Conservation (phyloP, 2,888 invertebrate genomes). For the Eupithecia insigniata region DNA sequence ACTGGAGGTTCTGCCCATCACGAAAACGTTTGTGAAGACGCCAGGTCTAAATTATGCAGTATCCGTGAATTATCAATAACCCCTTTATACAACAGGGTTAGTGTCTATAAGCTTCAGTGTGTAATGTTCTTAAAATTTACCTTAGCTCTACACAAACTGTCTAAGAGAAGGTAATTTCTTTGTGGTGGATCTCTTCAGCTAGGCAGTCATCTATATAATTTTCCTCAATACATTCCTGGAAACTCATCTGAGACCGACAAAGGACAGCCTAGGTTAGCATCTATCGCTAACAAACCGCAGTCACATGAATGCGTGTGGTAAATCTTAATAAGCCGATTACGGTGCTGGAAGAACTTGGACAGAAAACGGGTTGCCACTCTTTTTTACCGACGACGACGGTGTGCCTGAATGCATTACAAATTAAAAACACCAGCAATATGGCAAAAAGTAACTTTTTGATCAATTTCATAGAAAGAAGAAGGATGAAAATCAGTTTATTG, state of each 20-base stretch:
- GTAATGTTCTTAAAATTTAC: background rate
- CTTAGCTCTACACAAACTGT: background rate
- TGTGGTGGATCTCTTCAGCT: background rate
- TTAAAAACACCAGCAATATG: background rate
- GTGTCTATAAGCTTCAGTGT: background rate
- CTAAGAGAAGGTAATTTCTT: background rate
- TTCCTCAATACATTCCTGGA: constrained; percentile 43
- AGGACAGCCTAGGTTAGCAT: constrained; percentile 49
- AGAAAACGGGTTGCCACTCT: constrained; percentile 14
- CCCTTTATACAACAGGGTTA: too few species aligned
- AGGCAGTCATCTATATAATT: constrained; percentile 12
- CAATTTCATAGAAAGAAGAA: too few species aligned
- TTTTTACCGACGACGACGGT: background rate
- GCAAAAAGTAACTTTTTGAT: background rate
- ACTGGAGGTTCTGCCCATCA: too few species aligned
- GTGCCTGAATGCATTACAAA: background rate
- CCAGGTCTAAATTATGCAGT: too few species aligned
- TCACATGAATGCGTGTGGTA: constrained; percentile 69
- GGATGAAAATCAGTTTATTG: too few species aligned
- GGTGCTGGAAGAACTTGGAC: constrained; percentile 57
- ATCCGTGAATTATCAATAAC: too few species aligned
- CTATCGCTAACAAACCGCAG: constrained; percentile 58
- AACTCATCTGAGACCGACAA: constrained; percentile 42
- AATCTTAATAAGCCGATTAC: constrained; percentile 81
- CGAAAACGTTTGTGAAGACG: too few species aligned